Base-by-base conservation (phyloP, 2,113 vertebrate genomes). In the Polypterus senegalus region DNA sequence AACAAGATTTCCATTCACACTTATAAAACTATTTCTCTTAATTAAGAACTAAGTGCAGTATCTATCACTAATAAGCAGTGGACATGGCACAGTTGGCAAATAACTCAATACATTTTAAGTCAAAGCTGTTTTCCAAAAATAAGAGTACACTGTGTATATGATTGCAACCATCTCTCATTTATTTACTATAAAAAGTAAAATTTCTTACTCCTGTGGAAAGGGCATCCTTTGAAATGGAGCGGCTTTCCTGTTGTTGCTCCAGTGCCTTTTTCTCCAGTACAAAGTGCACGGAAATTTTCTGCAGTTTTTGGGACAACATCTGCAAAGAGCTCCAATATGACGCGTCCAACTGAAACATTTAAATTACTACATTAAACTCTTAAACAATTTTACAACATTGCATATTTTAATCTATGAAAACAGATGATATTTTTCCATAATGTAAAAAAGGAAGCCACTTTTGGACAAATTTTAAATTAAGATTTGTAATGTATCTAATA, bases 181-280 rank as follows among this genome's bases (percentile, higher is more conserved):
- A 27, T 27, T 27, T 27, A 27, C 27, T 27, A 27, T 27, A 27
- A 27, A 27, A 27, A 83, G 27, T 27, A 27, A 27, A 27, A 27
- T 27, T 27, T 27, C 84, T 82, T 88, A 98, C 94, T 94, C 80
- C 96, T 84, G 77, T 98, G 96, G 67, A 98, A 98, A 7, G 91
- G 93, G 62, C 94, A 98, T 79, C 92, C 94, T 83, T 91, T 98
- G 69, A 92, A 97, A 78, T 98, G 91, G 58, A 98, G 89, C 10
- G 91, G 88, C 58, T 97, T 98, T 49, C 89, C 92, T 3, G 96
- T 98, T 2, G 86, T 83, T 49, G 80, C 52, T 5, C 96, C 94
- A 6, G 57, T 77, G 64, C 92, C 94, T 69, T 97, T 97, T 76
- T 98, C 96, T 53, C 94, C 93, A 0, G 94, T 97, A 81, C 94